A percentile compares a stretch with the other conserved stretches of the same genome.
These are phyloP conservation scores for Hippoglossus stenolepis DNA, from an alignment of 2,113 vertebrate genomes.

Conservation along the genomic window DNA sequence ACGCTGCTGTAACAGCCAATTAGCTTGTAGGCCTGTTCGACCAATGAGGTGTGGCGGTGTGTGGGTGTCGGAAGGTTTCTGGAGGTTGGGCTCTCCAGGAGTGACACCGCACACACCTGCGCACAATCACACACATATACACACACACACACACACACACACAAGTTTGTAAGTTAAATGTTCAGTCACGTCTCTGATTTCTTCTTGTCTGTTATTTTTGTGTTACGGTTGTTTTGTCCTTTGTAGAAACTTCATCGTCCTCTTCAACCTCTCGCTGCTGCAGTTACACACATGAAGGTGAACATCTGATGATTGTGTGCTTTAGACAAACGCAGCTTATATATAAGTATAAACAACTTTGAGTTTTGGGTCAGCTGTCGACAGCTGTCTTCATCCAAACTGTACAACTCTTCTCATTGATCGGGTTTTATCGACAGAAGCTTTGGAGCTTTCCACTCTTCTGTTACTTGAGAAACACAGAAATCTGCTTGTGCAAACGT, in stretches of 20 bases:
- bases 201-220: neutral
- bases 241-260: neutral
- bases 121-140: slow-evolving; percentile 9
- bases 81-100: slow-evolving; percentile 83
- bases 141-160: neutral
- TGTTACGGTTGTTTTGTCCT: neutral
- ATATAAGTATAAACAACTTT: neutral
- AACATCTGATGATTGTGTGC: slow-evolving; percentile 18
- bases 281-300: slow-evolving; percentile 12
- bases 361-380: no score
- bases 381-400: no score
- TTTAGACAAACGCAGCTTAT: neutral
- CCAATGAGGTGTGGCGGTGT: slow-evolving; percentile 38
- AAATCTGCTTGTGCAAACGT: neutral
- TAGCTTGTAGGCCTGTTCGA: slow-evolving; percentile 31
- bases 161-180: slow-evolving; percentile 4
- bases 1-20: slow-evolving; percentile 9
- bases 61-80: slow-evolving; percentile 59
- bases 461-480: no score
- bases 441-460: neutral
- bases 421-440: neutral
- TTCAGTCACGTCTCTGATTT: slow-evolving; percentile 11
- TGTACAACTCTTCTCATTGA: no score
- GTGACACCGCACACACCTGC: slow-evolving; percentile 28
- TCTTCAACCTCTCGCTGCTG: neutral